Percentiles rank a stretch among this genome's conserved stretches.
Conservation (phyloP, 2,113 vertebrate species). For the Galeopterus variegatus region DNA sequence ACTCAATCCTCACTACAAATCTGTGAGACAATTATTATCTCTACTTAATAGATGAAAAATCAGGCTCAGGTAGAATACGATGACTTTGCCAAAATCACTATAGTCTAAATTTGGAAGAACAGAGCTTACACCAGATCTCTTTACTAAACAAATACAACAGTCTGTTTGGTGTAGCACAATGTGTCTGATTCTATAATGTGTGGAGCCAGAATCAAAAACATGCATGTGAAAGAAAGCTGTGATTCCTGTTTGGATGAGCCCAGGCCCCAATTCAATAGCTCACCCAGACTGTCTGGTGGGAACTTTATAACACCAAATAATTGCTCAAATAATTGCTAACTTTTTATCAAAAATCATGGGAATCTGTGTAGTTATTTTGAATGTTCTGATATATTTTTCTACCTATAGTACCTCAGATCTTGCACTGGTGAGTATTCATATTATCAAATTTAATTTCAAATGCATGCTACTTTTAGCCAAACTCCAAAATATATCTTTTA, state of each 20-base stretch:
- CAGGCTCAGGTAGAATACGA: background rate
- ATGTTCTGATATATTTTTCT: background rate
- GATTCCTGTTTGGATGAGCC: background rate
- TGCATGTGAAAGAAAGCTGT: background rate
- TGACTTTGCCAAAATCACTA: background rate
- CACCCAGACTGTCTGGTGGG: background rate
- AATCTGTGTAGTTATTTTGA: background rate
- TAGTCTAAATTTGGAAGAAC: background rate
- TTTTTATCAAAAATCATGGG: background rate
- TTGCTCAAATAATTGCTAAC: background rate
- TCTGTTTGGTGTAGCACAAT: background rate
- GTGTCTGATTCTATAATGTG: background rate
- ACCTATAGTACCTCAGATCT: background rate
- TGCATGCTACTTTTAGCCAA: background rate
- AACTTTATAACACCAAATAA: background rate
- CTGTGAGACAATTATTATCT: background rate
- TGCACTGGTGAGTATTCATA: background rate
- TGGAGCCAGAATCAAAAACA: background rate
- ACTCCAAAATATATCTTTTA: conserved; percentile 25
- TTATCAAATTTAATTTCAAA: conserved; percentile 49
- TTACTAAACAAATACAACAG: background rate
- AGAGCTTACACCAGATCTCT: background rate
- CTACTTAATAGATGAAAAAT: conserved; percentile 27
- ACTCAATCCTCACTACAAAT: conserved; percentile 24
- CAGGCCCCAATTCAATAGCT: background rate